Percentiles rank a stretch among this genome's conserved stretches.
phyloP scores from a whole-genome alignment of 2,113 vertebrate species.

The Pristiophorus japonicus region DNA sequence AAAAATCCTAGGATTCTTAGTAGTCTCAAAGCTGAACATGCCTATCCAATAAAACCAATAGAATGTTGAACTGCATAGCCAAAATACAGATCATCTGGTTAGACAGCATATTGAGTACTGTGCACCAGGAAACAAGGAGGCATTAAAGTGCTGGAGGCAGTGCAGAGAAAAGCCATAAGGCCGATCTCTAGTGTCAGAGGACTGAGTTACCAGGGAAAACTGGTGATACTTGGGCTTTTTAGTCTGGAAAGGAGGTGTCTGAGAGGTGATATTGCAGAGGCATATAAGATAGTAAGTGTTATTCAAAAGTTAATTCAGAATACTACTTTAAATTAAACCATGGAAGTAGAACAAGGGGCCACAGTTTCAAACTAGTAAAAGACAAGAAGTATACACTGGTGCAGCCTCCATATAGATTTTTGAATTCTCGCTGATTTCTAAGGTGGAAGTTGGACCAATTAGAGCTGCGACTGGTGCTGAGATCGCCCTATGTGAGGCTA shows the following conservation, averaged over 20 bases:
- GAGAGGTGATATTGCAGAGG: no score
- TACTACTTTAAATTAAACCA: background rate
- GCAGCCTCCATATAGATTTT: background rate
- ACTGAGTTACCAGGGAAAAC: background rate
- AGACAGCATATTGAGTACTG: background rate
- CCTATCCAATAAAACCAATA: background rate
- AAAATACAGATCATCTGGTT: background rate
- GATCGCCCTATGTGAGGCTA: background rate
- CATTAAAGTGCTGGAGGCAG: background rate
- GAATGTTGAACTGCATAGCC: background rate
- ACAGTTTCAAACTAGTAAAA: background rate
- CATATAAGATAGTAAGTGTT: no score
- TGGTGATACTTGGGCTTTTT: no score
- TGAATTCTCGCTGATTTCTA: background rate
- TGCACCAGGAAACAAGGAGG: background rate
- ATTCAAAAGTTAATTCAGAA: background rate
- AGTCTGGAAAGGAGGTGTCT: no score
- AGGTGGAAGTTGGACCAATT: background rate
- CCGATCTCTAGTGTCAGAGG: background rate
- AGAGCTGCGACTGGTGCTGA: background rate
- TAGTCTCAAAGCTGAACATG: no score
- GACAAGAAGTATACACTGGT: background rate
- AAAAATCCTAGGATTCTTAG: background rate
- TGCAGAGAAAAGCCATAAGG: background rate
- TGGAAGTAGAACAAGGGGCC: background rate